Evolutionary conservation across 2,888 invertebrate genomes (phyloP), one percentile per base, ranked within the genome.

Genomic region (Rhagonycha fulva): DNA sequence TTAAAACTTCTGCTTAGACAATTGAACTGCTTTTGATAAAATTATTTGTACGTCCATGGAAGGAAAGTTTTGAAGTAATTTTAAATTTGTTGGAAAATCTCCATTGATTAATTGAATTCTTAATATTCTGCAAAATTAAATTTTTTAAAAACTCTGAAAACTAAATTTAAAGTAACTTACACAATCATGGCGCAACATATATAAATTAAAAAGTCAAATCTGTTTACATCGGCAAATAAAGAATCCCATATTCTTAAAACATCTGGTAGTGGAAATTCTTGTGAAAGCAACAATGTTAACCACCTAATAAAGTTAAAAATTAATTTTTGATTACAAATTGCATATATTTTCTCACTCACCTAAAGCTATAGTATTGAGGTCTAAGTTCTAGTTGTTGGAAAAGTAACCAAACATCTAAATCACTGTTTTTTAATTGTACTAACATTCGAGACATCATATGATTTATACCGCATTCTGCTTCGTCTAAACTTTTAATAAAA

Each of bases 191-290:
- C 96, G 89, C 97, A 96, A 88, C 98, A 98, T 75, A 98, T 94
- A 86, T 94, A 93, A 79, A 97, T 94, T 3, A 99, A 92, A 85
- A 97, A 98, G 84, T 95, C 93, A 87, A 99, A 98, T 84, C 99
- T 91, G 72, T 94, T 91, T 71, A 93, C 91, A 88, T 98, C 98
- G 0, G 98, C 94, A 86, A 99, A 96, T 71, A 99, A 88, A 0
- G 98, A 95, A 87, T 99, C 99, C 99, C 99, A 99, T 84, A 99
- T 94, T 79, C 98, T 91, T 84, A 99, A 93, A 0, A 99, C 97
- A 88, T 99, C 99, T 62, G 99, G 99, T 81, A 99, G 89, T 23
- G 97, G 95, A 88, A 99, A 99, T 89, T 99, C 99, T 90, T 99
- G 99, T 2, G 98, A 98, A 9, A 99, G 90, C 71, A 99, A 88